Base-by-base conservation (phyloP, 2,888 invertebrate species). In the Pyrocoelia pectoralis region DNA sequence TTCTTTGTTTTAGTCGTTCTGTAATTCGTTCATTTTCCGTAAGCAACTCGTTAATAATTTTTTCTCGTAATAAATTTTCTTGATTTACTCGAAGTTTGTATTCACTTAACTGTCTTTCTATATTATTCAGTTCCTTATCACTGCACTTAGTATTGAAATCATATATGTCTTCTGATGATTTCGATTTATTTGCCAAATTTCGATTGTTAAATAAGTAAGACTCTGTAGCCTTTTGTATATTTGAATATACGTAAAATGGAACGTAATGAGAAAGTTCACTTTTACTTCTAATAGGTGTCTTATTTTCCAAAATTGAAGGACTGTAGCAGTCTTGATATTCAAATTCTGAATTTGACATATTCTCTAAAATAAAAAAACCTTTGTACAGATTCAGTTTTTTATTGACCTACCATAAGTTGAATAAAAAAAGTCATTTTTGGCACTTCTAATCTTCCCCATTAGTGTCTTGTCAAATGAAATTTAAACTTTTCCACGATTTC, bases 1-100 rank as follows among this genome's bases (percentile, higher is more conserved):
- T 40, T 15, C 41, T 61, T 14, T 50, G 29, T 10, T 58, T 61
- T 8, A 61, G 38, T n/a, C 66, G 65, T 41, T 71, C 72, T 1
- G 75, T 74, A 13, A 78, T 76, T 28, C 62, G 67, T 67, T 78
- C 78, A 48, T 79, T 79, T 66, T 79, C 78, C 33, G 69, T 68
- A 12, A 79, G 62, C 12, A 80, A 61, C 51, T 79, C 79, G 57
- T 76, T 73, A 46, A 80, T 79, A 13, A 79, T 79, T 61, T 75
- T 73, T 18, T 79, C 73, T n/a, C 79, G 65, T 17, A 79, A 51
- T 41, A 72, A 67, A 54, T 79, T 76, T 59, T 80, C 80, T 66
- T 76, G 76, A n/a, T 73, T 76, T 1, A 79, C 68, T 61, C 78
- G 75, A 52, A 72, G 49, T 56, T 74, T 74, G 65, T 79, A 80